Base-by-base conservation (phyloP, 2,888 invertebrate species). In the Lydus trimaculatus region DNA sequence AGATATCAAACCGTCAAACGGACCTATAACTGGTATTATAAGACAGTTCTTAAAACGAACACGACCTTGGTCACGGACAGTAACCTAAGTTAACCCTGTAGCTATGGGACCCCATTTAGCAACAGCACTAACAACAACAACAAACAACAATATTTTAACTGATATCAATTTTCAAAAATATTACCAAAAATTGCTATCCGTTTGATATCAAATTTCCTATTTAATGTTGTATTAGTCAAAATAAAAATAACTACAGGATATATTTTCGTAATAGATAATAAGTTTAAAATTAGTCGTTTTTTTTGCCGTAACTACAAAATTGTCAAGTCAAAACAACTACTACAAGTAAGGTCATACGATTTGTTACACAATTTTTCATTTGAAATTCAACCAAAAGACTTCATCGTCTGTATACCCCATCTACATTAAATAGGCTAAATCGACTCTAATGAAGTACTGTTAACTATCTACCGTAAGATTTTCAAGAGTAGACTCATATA, bases 11-110 rank as follows among this genome's bases (percentile, higher is more conserved):
- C 23, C 25, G n/a, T 56, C 56, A 56, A 56, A 56, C n/a, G 56
- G 4, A 56, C 25, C 56, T 56, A 56, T 56, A 56, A 56, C 56
- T 56, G 56, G 56, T 56, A 56, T 56, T 56, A 56, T 56, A 56
- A 56, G 56, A 56, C 56, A 56, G 56, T 56, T 56, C 56, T 56
- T 56, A 56, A 56, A 56, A 56, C 56, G 56, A 31, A 60, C 66
- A 66, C 71, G 79, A 76, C 79, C 80, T 79, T 78, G 77, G 70
- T 69, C 64, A 72, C 75, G 79, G 78, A 69, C 79, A 78, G 73
- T 76, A 79, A 79, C 79, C 79, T 74, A 77, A 74, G 75, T 75
- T 76, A 74, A 76, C 75, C 75, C 72, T 74, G 64, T 64, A 59
- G 65, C 72, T 56, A 74, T 69, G 63, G 72, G 73, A 72, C 73